Evolutionary conservation across 2,797 vertebrate species (phyloP), one percentile per base, ranked within the genome.

Genomic region (Myotis pilosus): DNA sequence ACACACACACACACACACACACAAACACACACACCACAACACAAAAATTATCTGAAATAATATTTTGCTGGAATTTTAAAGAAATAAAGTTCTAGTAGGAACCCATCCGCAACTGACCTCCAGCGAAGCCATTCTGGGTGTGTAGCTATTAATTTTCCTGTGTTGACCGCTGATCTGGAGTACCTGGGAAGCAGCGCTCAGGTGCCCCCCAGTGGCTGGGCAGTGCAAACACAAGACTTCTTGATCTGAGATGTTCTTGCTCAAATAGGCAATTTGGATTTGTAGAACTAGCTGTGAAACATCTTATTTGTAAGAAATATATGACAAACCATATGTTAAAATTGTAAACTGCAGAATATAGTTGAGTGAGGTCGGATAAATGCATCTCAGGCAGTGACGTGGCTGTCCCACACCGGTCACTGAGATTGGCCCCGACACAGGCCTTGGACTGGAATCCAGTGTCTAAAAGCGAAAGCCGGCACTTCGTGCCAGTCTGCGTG

Each of bases 131-230:
- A 47, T 55, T 91, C 51, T 5, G 6, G 11, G 30, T 19, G 3
- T 8, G 25, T 30, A 55, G 41, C 30, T 71, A 30, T 72, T 53
- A 15, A 13, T 62, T 53, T 62, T 62, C 33, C 53, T n/a, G n/a
- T 28, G 6, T 62, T 71, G 28, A 23, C 19, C 3, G 20, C 38
- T 12, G 47, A 28, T 2, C 19, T 8, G 20, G 8, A 36, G 44
- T 22, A 8, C 30, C 60, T 1, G 12, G 66, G 84, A 87, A 25
- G 49, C 96, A 41, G 94, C 49, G 16, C 94, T 97, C 55, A 96
- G 94, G 94, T 96, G 96, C 96, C 95, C 94, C 96, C 95, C 93
- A 91, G 96, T 79, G 95, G 96, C 55, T 94, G 92, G 84, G 47
- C 15, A 0, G 51, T 83, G 95, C 28, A 97, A 97, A 94, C 84